phyloP scores from a whole-genome alignment of 1,140 invertebrate genomes.

The Cecropterus lyciades region DNA sequence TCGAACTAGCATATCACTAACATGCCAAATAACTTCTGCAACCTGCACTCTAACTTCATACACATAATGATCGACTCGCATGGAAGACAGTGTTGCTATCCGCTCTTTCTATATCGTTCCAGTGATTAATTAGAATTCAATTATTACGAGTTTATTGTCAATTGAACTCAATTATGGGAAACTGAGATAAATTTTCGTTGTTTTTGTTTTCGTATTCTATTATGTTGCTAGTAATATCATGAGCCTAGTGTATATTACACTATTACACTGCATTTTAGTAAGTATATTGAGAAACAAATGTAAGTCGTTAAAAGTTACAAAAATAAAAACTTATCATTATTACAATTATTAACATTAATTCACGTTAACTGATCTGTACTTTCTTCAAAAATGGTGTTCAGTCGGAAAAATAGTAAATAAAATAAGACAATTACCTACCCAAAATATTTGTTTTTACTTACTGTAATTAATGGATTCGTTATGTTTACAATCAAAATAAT shows the following conservation, averaged over 20 bases:
- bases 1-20: not conserved
- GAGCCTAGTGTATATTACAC: no score
- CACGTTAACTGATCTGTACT: no score
- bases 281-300: no score
- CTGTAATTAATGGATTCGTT: not conserved
- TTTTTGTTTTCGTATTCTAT: no score
- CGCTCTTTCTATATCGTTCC: not conserved
- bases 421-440: no score
- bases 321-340: no score
- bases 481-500: not conserved
- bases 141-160: not conserved
- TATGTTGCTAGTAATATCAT: no score
- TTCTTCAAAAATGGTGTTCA: no score
- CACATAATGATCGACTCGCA: not conserved
- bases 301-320: no score
- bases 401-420: no score
- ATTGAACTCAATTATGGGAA: slow-evolving; percentile 3
- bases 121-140: slow-evolving; percentile 4
- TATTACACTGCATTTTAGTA: no score
- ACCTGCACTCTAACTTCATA: not conserved
- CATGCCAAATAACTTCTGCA: not conserved
- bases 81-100: not conserved
- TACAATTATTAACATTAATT: no score
- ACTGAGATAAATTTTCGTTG: not conserved
- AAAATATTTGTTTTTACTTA: not conserved